These are phyloP conservation scores for Apodemia hepburni DNA, from an alignment of 2,888 invertebrate genomes.

Conservation along the genomic window DNA sequence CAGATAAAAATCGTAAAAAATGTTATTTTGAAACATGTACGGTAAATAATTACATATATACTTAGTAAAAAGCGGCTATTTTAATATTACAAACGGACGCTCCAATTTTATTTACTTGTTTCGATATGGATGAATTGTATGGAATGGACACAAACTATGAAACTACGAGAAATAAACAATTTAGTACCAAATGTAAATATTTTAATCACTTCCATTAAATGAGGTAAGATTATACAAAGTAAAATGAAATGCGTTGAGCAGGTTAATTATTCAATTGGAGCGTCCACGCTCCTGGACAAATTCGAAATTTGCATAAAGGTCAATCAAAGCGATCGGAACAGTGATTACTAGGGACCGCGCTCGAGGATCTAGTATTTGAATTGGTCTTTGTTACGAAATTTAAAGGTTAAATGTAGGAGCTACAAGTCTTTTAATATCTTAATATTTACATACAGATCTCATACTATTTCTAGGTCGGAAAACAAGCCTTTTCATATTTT, in stretches of 20 bases:
- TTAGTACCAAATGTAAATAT: not conserved
- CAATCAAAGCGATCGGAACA: slow-evolving; percentile 49
- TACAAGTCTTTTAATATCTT: not conserved
- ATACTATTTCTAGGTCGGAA: too few relatives aligned
- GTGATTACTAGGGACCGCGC: slow-evolving; percentile 17
- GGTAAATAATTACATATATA: too few relatives aligned
- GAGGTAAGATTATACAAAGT: not conserved
- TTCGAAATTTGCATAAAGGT: slow-evolving; percentile 65
- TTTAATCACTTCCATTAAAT: not conserved
- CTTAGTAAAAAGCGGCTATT: too few relatives aligned
- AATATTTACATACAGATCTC: too few relatives aligned
- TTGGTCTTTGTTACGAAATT: not conserved
- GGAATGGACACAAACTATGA: too few relatives aligned
- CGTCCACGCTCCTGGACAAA: slow-evolving; percentile 43
- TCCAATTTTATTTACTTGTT: too few relatives aligned
- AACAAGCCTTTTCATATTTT: too few relatives aligned
- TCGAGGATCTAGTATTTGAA: not conserved
- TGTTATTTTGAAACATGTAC: too few relatives aligned
- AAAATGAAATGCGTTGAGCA: slow-evolving; percentile 32
- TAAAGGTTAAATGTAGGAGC: not conserved
- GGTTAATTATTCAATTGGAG: slow-evolving; percentile 67
- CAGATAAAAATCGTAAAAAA: too few relatives aligned
- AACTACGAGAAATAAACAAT: too few relatives aligned
- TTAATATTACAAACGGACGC: too few relatives aligned
- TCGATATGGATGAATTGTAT: too few relatives aligned